These are phyloP conservation scores for Mamestra configurata DNA, from an alignment of 1,140 invertebrate genomes.

Conservation along the genomic window DNA sequence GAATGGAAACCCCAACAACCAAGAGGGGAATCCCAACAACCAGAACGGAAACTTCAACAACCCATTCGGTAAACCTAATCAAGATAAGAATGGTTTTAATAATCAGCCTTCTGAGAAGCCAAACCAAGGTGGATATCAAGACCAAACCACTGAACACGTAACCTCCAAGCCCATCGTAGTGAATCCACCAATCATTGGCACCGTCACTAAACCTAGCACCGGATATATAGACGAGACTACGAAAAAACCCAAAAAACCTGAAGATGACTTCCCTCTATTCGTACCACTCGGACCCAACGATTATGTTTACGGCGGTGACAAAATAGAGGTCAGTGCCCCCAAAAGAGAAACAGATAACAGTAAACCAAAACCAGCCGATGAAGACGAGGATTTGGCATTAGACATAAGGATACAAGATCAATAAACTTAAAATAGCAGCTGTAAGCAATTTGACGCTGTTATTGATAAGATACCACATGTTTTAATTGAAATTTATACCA, in stretches of 20 bases:
- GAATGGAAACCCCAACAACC: slow-evolving; percentile 10
- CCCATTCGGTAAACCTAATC: slow-evolving; percentile 27
- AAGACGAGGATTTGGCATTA: slow-evolving; percentile 69
- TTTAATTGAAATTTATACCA: not conserved
- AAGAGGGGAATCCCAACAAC: slow-evolving; percentile 3
- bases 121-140: slow-evolving; percentile 18
- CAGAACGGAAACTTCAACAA: not conserved
- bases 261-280: slow-evolving; percentile 58
- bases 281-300: slow-evolving; percentile 64
- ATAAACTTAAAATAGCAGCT: not conserved
- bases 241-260: slow-evolving; percentile 53
- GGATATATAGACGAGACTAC: slow-evolving; percentile 48
- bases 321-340: slow-evolving; percentile 62
- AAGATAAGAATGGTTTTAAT: not conserved
- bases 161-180: slow-evolving; percentile 11
- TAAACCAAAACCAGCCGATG: slow-evolving; percentile 56
- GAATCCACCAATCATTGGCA: not conserved
- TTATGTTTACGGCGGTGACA: slow-evolving; percentile 58
- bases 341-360: slow-evolving; percentile 72
- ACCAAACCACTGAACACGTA: slow-evolving; percentile 17
- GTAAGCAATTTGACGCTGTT: not conserved
- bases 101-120: slow-evolving; percentile 31
- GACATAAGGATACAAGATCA: slow-evolving; percentile 64
- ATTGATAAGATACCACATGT: too few species aligned
- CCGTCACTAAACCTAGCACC: slow-evolving; percentile 1